phyloP scores from a whole-genome alignment of 2,888 invertebrate genomes.

The Teleiodes luculella region DNA sequence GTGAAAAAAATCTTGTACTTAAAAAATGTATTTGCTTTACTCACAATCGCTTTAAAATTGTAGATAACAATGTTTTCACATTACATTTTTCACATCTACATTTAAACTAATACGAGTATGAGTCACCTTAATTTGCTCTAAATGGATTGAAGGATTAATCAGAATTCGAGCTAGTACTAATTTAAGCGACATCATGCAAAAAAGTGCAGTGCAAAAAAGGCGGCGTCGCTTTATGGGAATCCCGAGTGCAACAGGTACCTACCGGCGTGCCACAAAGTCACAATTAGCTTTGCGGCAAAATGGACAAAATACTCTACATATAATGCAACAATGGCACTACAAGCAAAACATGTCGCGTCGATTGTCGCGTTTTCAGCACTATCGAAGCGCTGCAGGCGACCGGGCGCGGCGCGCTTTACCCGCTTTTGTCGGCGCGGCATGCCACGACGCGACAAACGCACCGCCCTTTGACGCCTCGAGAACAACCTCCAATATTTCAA shows the following conservation, averaged over 20 bases:
- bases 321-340: slow-evolving; percentile 54
- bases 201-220: slow-evolving; percentile 20
- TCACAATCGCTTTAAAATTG: no score
- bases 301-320: slow-evolving; percentile 30
- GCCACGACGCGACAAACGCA: slow-evolving; percentile 36
- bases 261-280: slow-evolving; percentile 43
- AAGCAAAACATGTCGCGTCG: slow-evolving; percentile 66
- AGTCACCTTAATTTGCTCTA: background rate
- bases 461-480: slow-evolving; percentile 51
- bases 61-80: no score
- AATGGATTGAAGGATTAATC: background rate
- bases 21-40: no score
- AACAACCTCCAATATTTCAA: slow-evolving; percentile 66
- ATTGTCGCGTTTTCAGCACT: slow-evolving; percentile 73
- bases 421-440: slow-evolving; percentile 23
- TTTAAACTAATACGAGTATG: no score
- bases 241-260: slow-evolving; percentile 39
- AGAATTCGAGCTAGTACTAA: background rate
- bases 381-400: slow-evolving; percentile 54
- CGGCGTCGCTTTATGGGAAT: slow-evolving; percentile 20
- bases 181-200: slow-evolving; percentile 7
- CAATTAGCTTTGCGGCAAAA: slow-evolving; percentile 57
- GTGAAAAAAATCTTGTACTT: no score
- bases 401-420: slow-evolving; percentile 37
- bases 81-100: no score